A percentile compares a stretch with the other conserved stretches of the same genome.
phyloP scores from a whole-genome alignment of 1,140 invertebrate species.

The Drosophila grimshawi region DNA sequence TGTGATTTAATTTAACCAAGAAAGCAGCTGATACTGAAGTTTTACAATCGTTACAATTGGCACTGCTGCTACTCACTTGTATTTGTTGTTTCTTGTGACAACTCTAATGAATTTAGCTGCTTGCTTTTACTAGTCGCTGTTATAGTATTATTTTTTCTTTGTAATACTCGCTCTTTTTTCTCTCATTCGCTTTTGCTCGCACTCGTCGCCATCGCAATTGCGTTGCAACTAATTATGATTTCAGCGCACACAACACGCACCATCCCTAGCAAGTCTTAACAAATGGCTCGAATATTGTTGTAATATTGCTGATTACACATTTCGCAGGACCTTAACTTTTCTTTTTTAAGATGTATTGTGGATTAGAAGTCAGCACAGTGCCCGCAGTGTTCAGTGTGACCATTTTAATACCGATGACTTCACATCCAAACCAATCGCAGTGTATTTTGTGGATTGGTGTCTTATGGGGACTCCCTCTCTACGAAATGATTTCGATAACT shows the following conservation, averaged over 20 bases:
- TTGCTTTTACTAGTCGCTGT: conserved; percentile 23
- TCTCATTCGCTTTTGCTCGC: conserved; percentile 29
- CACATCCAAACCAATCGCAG: neutral
- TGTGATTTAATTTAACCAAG: conserved; percentile 58
- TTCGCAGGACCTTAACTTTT: conserved; percentile 23
- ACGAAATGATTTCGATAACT: no score
- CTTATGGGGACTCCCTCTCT: neutral
- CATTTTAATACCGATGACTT: conserved; percentile 19
- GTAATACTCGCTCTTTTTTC: conserved; percentile 48
- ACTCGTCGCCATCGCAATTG: conserved; percentile 56
- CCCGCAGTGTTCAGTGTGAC: conserved; percentile 25
- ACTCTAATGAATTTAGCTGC: conserved; percentile 21
- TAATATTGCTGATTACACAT: conserved; percentile 29
- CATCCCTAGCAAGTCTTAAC: neutral
- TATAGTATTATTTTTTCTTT: conserved; percentile 36
- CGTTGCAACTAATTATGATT: conserved; percentile 36
- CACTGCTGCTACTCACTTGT: conserved; percentile 52
- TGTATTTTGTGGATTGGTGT: neutral
- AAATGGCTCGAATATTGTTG: conserved; percentile 3
- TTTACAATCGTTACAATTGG: conserved; percentile 27
- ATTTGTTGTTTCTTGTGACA: conserved; percentile 28
- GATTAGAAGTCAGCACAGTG: conserved; percentile 35
- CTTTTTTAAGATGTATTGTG: conserved; percentile 34
- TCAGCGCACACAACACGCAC: neutral
- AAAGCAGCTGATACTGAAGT: conserved; percentile 59